Evolutionary conservation across 1,140 invertebrate genomes (phyloP), one percentile per base, ranked within the genome.

Genomic region (Leptinotarsa texana): DNA sequence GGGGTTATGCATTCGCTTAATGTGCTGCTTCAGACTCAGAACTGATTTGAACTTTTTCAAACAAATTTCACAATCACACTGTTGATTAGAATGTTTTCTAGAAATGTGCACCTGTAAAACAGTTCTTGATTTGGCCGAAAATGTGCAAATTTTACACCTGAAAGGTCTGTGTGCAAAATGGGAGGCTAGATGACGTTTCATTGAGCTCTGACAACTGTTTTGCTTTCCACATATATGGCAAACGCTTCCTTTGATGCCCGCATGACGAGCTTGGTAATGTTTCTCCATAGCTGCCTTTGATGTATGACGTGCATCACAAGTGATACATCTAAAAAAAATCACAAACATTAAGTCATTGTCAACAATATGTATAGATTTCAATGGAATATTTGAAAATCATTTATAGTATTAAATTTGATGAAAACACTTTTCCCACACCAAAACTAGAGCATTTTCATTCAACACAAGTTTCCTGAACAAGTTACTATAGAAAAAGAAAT

Each of bases 141-240:
- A 77, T 51, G 69, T 71, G 66, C 76, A 77, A 15, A 69, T 22
- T 70, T 77, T 73, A 65, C 76, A 77, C 65, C 69, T 75, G 42
- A 73, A 73, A 4, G 76, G 76, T n/a, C 74, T 49, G 51, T 72
- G 69, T 13, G 27, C 11, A 27, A 72, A 72, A 48, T 77, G 76
- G 63, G 69, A 73, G 8, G 70, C 76, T 65, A 77, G 72, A 47
- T 77, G 76, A 42, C 76, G 73, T 21, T 70, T 75, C 70, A 77
- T 75, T 0, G 76, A 77, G 15, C 73, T 69, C 47, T 77, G 74
- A 61, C 76, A 77, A 67, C 76, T 77, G 33, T 69, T 77, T 61
- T 77, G 76, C 62, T 77, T 77, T 18, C 76, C 76, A 47, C 76
- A 77, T 15, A 77, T 63, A 73, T 77, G 74, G 57, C 76, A 77